Base-by-base conservation (phyloP, 1,140 invertebrate species). In the Diploscapter pachys region DNA sequence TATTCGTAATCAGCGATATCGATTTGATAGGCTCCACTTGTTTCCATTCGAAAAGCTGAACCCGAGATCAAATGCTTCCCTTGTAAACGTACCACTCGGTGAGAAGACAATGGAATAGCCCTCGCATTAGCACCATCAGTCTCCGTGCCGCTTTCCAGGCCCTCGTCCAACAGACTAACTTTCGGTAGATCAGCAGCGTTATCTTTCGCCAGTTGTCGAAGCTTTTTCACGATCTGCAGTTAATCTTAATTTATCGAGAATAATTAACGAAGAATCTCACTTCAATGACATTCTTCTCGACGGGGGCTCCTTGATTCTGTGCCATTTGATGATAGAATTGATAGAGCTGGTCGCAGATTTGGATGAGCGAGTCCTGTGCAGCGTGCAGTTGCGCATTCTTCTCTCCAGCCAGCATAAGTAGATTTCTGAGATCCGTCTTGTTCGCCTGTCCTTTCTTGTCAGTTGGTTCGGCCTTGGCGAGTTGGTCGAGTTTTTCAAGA, bases 321-420 rank as follows among this genome's bases (percentile, higher is more conserved):
- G 93, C 95, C 59, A 96, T 92, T 86, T 96, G 92, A 88, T 96
- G 93, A 87, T 95, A 95, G 13, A 98, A 87, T 84, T 95, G 92
- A 54, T 94, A 93, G 78, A 99, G 86, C 85, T 95, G 92, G 85
- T 97, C 94, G 4, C 93, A 93, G 9, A 96, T 91, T 59, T 90
- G 90, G 64, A 92, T 90, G 77, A 89, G 80, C 73, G 87, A 86
- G 69, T 89, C 88, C 85, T 93, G 90, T 62, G 93, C 87, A 77
- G 93, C 91, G 80, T 90, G 87, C 61, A 91, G 89, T 75, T 91
- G 89, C 13, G 78, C 78, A 57, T 56, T 79, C 54, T 75, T 78
- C 77, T 78, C 75, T 76, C 73, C 77, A 48, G 77, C 77, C 5
- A 78, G 48, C 49, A 78, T 52, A 6, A 78, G 11, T 31, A 76